Conservation (phyloP, 2,888 invertebrate species). For the Limnephilus lunatus region DNA sequence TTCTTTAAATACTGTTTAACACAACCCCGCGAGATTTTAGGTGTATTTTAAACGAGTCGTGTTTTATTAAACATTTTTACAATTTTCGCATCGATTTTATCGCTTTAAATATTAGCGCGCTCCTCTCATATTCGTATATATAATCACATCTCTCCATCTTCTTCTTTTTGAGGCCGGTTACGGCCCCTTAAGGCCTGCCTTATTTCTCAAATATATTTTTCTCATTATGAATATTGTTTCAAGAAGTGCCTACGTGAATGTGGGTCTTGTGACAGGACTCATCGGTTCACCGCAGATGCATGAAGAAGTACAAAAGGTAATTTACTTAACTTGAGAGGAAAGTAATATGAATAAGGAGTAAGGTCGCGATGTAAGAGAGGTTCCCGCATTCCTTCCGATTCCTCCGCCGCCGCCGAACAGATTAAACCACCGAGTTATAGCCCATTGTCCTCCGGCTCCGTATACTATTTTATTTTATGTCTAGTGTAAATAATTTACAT, state of each 20-base stretch:
- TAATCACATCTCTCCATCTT: too few species aligned
- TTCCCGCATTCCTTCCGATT: constrained; percentile 19
- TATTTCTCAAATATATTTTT: background rate
- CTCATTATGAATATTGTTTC: background rate
- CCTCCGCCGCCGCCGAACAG: constrained; percentile 7
- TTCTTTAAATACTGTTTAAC: too few species aligned
- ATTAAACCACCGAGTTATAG: constrained; percentile 54
- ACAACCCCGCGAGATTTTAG: too few species aligned
- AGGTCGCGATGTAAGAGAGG: background rate
- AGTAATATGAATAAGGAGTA: background rate
- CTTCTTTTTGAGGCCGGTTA: too few species aligned
- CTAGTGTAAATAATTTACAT: background rate
- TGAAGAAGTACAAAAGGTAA: background rate
- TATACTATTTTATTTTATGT: constrained; percentile 29
- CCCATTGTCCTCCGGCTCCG: constrained; percentile 49
- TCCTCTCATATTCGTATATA: too few species aligned
- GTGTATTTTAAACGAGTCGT: too few species aligned
- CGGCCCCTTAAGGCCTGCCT: too few species aligned
- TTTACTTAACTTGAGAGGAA: background rate
- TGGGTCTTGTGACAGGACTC: background rate
- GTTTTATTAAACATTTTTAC: too few species aligned
- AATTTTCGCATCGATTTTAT: too few species aligned
- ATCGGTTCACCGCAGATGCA: background rate
- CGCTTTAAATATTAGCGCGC: too few species aligned
- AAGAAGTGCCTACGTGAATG: background rate